phyloP scores from a whole-genome alignment of 2,113 vertebrate genomes.

The Serilophus lunatus region DNA sequence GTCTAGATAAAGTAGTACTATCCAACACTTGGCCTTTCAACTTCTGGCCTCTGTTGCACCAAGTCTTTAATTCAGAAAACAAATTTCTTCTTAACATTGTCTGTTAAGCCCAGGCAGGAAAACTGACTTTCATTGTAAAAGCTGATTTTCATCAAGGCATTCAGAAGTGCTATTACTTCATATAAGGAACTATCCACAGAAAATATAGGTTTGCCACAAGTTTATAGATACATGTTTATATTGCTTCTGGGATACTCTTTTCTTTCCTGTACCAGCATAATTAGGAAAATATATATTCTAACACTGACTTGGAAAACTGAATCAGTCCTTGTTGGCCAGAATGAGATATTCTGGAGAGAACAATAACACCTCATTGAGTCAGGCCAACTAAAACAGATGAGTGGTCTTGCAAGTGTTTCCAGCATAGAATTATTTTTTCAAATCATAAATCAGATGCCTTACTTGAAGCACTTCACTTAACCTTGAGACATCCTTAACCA shows the following conservation, averaged over 20 bases:
- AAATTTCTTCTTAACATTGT: background rate
- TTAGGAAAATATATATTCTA: background rate
- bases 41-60: background rate
- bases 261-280: background rate
- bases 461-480: background rate
- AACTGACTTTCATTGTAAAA: background rate
- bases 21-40: background rate
- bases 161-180: background rate
- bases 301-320: background rate
- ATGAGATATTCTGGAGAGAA: background rate
- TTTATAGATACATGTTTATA: background rate
- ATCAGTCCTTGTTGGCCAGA: background rate
- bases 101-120: background rate
- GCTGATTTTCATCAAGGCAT: background rate
- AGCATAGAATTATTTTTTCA: background rate
- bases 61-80: background rate
- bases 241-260: background rate
- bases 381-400: background rate
- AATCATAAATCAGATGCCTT: background rate
- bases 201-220: background rate
- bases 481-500: background rate
- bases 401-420: background rate
- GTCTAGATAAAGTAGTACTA: background rate
- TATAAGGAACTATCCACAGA: background rate
- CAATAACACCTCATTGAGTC: background rate